Evolutionary conservation across 2,113 vertebrate species (phyloP), one percentile per base, ranked within the genome.

Genomic region (Calidris pugnax): DNA sequence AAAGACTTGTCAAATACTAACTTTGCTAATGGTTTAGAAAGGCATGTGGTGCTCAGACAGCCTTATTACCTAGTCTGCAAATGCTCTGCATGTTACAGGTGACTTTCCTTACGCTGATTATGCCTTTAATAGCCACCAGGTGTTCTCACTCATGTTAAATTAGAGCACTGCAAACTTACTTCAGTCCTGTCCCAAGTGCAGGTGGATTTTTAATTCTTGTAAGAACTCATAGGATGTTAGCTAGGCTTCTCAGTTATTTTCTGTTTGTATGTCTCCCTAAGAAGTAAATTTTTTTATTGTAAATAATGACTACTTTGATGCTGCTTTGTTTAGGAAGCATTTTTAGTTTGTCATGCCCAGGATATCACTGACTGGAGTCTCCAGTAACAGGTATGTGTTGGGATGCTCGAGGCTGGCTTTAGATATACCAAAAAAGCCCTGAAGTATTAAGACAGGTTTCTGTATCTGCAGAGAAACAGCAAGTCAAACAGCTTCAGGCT

Each of bases 401-500:
- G 51, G 48, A 26, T 82, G 67, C n/a, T 90, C 16, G 45, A 50
- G 19, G 41, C 56, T 85, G 41, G 5, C 13, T 78, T 81, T 37
- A n/a, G 11, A 17, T 17, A 2, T 2, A 45, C 21, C 18, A 33
- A 27, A 41, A 30, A 68, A 35, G 4, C 9, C 8, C 9, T n/a
- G 22, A 72, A 47, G 37, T 14, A 7, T 27, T 30, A 32, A 20
- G 26, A 10, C 2, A 50, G 19, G 9, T 67, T 75, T 79, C 16
- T 43, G 12, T 39, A 26, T 30, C 37, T 1, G 0, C 3, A 35
- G 27, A 67, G 60, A 74, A 74, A 33, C 0, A 16, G 17, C 3
- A 67, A 78, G 23, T 27, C 24, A 66, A 79, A 57, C 8, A 45
- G 21, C 21, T 87, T 33, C 79, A 71, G 76, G 32, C 3, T 60